These are phyloP conservation scores for Philopotamus ludificatus DNA, from an alignment of 1,140 invertebrate species.

Conservation along the genomic window DNA sequence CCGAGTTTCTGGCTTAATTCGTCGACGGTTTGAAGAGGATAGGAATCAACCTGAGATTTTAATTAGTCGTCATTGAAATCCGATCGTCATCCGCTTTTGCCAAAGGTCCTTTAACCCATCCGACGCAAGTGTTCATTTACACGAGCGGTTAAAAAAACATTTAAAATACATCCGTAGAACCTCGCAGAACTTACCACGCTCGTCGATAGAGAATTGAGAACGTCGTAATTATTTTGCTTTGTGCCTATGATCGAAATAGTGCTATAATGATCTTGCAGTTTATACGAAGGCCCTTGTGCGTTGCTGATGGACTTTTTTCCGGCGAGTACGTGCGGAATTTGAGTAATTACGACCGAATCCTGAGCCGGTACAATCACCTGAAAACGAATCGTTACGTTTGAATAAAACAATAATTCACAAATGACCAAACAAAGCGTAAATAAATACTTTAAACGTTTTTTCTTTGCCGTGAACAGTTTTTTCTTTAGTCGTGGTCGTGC, in stretches of 20 bases:
- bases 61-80: too few species aligned
- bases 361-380: conserved; percentile 51
- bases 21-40: too few species aligned
- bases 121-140: too few species aligned
- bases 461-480: conserved; percentile 56
- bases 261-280: conserved; percentile 37
- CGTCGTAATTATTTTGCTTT: conserved; percentile 55
- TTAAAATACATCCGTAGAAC: too few species aligned
- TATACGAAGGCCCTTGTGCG: conserved; percentile 16
- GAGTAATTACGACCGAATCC: conserved; percentile 39
- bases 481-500: conserved; percentile 48
- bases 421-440: not conserved
- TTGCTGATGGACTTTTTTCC: conserved; percentile 24
- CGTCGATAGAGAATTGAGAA: conserved; percentile 55
- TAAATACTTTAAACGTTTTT: conserved; percentile 53
- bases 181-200: conserved; percentile 53
- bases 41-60: too few species aligned
- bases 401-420: not conserved
- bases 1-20: too few species aligned
- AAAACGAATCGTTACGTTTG: not conserved
- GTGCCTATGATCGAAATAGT: conserved; percentile 55
- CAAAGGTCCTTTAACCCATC: too few species aligned
- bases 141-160: too few species aligned
- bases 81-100: too few species aligned
- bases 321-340: conserved; percentile 1